These are phyloP conservation scores for Probaryconus sp. DNA, from an alignment of 1,140 invertebrate species.

Conservation along the genomic window DNA sequence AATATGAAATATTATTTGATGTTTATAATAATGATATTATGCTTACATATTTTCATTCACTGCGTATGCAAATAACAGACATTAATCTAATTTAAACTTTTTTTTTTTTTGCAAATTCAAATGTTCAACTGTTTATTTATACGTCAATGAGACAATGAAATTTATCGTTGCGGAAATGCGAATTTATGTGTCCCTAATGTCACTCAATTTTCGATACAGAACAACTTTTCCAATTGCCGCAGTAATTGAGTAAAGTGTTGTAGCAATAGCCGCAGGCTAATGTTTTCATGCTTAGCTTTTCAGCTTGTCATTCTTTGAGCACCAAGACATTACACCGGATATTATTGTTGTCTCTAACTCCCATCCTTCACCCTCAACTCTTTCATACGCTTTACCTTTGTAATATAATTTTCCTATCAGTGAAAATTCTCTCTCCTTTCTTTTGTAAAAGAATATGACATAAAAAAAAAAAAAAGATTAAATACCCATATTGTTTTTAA, in stretches of 20 bases:
- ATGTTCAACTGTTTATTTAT: no score
- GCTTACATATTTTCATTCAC: no score
- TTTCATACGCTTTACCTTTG: slow-evolving; percentile 52
- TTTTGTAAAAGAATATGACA: slow-evolving; percentile 37
- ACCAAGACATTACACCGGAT: slow-evolving; percentile 60
- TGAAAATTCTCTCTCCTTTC: no score
- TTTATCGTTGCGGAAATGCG: not conserved
- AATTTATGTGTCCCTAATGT: slow-evolving; percentile 19
- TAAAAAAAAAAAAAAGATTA: slow-evolving; percentile 45
- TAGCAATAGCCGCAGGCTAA: slow-evolving; percentile 71
- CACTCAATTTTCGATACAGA: slow-evolving; percentile 24
- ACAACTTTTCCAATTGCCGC: slow-evolving; percentile 69
- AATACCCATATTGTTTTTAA: slow-evolving; percentile 40
- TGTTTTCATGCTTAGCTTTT: slow-evolving; percentile 65
- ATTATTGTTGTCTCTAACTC: slow-evolving; percentile 59
- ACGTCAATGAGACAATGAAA: no score
- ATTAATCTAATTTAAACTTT: no score
- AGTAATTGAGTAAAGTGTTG: slow-evolving; percentile 77
- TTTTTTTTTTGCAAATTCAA: no score
- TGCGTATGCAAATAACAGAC: no score
- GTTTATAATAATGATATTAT: no score
- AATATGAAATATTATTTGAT: no score
- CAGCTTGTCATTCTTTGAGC: slow-evolving; percentile 65
- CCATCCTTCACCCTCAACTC: slow-evolving; percentile 46
- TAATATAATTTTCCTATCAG: no score